phyloP scores from a whole-genome alignment of 1,140 invertebrate genomes.

The Rhagoletis zephyria region DNA sequence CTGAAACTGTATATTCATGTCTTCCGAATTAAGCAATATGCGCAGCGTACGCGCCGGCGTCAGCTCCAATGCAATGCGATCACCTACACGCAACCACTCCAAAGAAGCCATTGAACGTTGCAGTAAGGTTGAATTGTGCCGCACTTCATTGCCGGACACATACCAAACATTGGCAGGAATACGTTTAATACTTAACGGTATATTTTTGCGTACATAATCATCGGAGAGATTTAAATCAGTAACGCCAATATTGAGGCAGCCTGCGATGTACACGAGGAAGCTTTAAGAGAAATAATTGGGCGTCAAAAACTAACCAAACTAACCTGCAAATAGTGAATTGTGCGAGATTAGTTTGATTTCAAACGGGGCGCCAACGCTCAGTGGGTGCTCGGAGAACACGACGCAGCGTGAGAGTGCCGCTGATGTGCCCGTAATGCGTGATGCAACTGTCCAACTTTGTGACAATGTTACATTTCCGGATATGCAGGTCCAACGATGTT shows the following conservation, averaged over 20 bases:
- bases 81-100: conserved; percentile 85
- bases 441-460: conserved; percentile 71
- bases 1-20: conserved; percentile 86
- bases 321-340: conserved; percentile 71
- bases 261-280: conserved; percentile 53
- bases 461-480: conserved; percentile 70
- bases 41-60: conserved; percentile 78
- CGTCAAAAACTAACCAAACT: neutral
- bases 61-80: conserved; percentile 80
- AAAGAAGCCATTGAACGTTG: conserved; percentile 82
- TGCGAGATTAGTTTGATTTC: conserved; percentile 70
- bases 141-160: conserved; percentile 79
- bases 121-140: conserved; percentile 76
- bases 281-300: neutral
- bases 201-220: conserved; percentile 69
- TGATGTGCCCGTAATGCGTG: conserved; percentile 63
- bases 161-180: conserved; percentile 71
- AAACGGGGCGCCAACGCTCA: conserved; percentile 70
- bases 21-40: conserved; percentile 85
- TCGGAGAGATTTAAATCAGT: conserved; percentile 71
- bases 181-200: conserved; percentile 67
- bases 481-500: conserved; percentile 71
- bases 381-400: conserved; percentile 70
- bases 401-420: conserved; percentile 68
- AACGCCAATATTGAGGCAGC: conserved; percentile 70